phyloP scores from a whole-genome alignment of 2,888 invertebrate species.

The Spodoptera picta region DNA sequence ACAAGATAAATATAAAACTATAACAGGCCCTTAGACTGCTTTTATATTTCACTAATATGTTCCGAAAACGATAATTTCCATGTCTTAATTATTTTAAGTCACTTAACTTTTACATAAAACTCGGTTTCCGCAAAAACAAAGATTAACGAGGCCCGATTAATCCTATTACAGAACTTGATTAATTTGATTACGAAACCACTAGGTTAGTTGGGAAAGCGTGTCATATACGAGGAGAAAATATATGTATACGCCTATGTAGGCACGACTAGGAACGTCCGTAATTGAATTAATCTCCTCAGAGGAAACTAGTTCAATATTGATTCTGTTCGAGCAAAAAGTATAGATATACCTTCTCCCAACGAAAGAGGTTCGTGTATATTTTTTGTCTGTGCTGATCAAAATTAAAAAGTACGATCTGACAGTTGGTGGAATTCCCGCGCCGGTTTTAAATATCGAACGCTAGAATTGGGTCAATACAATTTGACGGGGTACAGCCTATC shows the following conservation, averaged over 20 bases:
- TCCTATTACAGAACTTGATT: conserved; percentile 26
- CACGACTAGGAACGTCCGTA: conserved; percentile 18
- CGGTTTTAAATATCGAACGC: conserved; percentile 37
- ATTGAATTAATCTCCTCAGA: conserved; percentile 30
- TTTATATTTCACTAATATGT: too few species aligned
- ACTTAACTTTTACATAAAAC: conserved; percentile 5
- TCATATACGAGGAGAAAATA: conserved; percentile 7
- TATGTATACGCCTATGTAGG: not conserved
- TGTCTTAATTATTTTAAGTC: too few species aligned
- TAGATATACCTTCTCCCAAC: conserved; percentile 11
- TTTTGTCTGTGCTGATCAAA: not conserved
- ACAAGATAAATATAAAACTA: too few species aligned
- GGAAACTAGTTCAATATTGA: conserved; percentile 26
- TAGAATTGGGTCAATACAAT: conserved; percentile 23
- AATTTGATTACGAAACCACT: conserved; percentile 40
- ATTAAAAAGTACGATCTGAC: conserved; percentile 29
- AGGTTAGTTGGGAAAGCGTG: conserved; percentile 25
- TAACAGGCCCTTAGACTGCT: too few species aligned
- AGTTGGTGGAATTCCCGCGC: conserved; percentile 36
- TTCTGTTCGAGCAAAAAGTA: conserved; percentile 17
- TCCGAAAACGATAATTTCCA: too few species aligned
- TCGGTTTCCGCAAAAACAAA: conserved; percentile 20
- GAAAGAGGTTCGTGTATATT: conserved; percentile 1
- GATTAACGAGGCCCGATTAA: conserved; percentile 26
- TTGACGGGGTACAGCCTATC: conserved; percentile 3